Evolutionary conservation across 2,113 vertebrate genomes (phyloP).

Genomic region (Anoura caudifer): DNA sequence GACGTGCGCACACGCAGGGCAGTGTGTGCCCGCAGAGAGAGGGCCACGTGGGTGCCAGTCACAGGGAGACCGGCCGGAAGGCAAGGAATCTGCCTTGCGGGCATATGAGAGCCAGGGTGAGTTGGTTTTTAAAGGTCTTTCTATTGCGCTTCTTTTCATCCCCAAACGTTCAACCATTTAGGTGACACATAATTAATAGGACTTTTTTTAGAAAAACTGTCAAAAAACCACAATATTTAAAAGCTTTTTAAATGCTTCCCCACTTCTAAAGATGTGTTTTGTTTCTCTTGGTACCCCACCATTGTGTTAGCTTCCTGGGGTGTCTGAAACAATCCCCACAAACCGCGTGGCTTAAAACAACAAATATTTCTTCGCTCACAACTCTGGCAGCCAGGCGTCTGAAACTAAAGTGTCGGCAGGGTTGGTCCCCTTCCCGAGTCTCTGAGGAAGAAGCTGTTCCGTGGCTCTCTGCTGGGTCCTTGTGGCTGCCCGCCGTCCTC

Average conservation of each 20-base stretch:
- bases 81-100: background rate
- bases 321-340: background rate
- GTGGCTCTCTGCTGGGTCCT: background rate
- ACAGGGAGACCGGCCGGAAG: background rate
- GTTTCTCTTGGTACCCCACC: background rate
- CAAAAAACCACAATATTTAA: background rate
- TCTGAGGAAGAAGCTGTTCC: background rate
- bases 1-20: background rate
- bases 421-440: background rate
- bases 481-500: background rate
- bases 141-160: background rate
- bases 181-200: background rate
- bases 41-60: rapidly evolving
- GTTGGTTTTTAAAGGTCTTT: background rate
- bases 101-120: too few relatives aligned
- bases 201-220: background rate
- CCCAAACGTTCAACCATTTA: background rate
- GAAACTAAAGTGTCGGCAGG: background rate
- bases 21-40: background rate
- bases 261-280: background rate
- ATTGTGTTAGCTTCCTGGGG: background rate
- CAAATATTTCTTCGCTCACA: background rate
- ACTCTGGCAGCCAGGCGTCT: background rate
- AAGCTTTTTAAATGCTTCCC: background rate
- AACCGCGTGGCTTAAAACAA: background rate